These are phyloP conservation scores for Dione juno DNA, from an alignment of 2,888 invertebrate species.

Conservation along the genomic window DNA sequence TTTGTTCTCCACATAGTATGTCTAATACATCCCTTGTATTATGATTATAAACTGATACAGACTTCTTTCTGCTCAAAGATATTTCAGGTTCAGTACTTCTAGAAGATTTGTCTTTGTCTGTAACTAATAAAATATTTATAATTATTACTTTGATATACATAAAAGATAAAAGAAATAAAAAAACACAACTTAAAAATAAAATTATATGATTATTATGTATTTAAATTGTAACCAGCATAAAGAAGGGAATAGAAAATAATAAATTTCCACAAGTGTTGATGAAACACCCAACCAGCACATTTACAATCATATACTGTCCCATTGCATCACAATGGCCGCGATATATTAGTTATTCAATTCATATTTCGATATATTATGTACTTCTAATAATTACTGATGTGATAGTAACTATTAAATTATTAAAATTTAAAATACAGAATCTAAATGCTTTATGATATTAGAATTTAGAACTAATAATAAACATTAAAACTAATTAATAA, in stretches of 20 bases:
- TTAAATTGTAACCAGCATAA: too few species aligned
- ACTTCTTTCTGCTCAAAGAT: conserved; percentile 54
- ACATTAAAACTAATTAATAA: background rate
- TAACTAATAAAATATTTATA: conserved; percentile 13
- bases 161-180: background rate
- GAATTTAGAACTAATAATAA: background rate
- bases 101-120: conserved; percentile 55
- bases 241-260: too few species aligned
- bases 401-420: too few species aligned
- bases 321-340: too few species aligned
- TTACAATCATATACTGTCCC: too few species aligned
- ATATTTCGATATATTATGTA: too few species aligned
- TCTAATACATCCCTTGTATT: conserved; percentile 64
- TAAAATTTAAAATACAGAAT: background rate
- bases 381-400: too few species aligned
- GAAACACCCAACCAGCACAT: too few species aligned
- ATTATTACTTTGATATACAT: background rate
- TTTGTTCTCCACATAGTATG: conserved; percentile 55
- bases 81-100: conserved; percentile 50
- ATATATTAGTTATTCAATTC: too few species aligned
- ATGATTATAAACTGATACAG: conserved; percentile 72
- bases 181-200: too few species aligned
- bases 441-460: background rate
- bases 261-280: too few species aligned
- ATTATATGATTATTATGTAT: too few species aligned